Base-by-base conservation (phyloP, 2,888 invertebrate species). In the Dendrolimus houi region DNA sequence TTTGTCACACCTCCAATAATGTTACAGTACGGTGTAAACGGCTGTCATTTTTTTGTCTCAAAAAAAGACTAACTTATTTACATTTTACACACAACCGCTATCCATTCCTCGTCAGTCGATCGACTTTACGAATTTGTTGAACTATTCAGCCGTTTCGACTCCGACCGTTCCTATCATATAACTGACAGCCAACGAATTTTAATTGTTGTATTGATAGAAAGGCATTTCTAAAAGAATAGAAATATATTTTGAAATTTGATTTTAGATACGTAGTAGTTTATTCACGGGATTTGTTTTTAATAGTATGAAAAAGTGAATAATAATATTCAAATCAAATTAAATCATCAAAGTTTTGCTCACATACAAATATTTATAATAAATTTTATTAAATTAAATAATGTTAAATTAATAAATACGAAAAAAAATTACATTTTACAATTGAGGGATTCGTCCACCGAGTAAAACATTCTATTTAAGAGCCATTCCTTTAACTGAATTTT, bases 181-280 rank as follows among this genome's bases (percentile, higher is more conserved):
- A 52, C 56, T n/a, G 42, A 53, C 56, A 59, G 64, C 57, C 66
- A 66, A 65, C 67, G 60, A 62, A 62, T 71, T 74, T 72, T 66
- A 71, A 73, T 73, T 67, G 70, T 64, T 66, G 60, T 66, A 71
- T 71, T 72, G 71, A 70, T 65, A 55, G 58, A 29, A 53, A 58
- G 56, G 57, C 54, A 54, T 47, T 47, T 47, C 47, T 8, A 47
- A 47, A 47, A 47, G 9, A 8, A 47, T 47, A 52, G 29, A 13
- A 29, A 29, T 29, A 29, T 29, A 29, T 29, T 29, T 29, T 29
- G 6, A 29, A 29, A 6, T 47, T 47, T 47, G 3, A 47, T 47
- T 47, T 47, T 47, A 47, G 47, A 47, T 47, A 9, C 0, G 12
- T 47, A 47, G 9, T 47, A 47, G 47, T 47, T 47, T 47, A 12